These are phyloP conservation scores for Coregonus suidteri DNA, from an alignment of 2,797 vertebrate genomes.

Conservation along the genomic window DNA sequence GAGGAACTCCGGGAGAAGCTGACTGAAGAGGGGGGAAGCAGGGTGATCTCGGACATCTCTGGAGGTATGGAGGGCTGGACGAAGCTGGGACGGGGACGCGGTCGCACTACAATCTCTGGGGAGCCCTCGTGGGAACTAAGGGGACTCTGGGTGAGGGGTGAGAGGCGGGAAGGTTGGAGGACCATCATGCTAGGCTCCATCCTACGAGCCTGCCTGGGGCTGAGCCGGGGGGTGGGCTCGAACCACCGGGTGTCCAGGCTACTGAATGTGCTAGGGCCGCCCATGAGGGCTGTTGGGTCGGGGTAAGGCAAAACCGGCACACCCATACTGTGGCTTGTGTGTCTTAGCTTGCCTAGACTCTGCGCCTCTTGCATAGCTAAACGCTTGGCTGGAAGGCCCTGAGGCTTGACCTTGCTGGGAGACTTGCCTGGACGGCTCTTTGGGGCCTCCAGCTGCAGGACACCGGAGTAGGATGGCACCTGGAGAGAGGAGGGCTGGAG, in stretches of 20 bases:
- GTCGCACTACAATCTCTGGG: constrained; percentile 92
- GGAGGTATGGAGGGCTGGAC: constrained; percentile 82
- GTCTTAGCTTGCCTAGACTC: constrained; percentile 97
- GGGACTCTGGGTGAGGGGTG: constrained; percentile 97
- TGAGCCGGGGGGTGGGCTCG: constrained; percentile 91
- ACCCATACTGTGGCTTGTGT: constrained; percentile 95
- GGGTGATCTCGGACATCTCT: constrained; percentile 94
- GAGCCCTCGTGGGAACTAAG: constrained; percentile 93
- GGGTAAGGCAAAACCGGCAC: constrained; percentile 98
- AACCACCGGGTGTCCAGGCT: constrained; percentile 98
- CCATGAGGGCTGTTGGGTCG: constrained; percentile 89
- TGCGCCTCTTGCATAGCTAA: constrained; percentile 96
- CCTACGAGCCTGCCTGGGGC: constrained; percentile 91
- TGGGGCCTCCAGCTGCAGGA: constrained; percentile 90
- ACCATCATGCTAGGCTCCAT: constrained; percentile 96
- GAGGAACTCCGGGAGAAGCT: constrained; percentile 96
- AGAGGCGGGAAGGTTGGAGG: constrained; percentile 96
- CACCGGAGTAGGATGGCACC: constrained; percentile 91
- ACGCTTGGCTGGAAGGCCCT: constrained; percentile 89
- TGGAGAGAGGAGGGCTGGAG: constrained; percentile 78
- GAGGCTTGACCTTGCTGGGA: constrained; percentile 85
- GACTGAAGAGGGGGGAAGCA: constrained; percentile 92
- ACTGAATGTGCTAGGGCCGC: constrained; percentile 91
- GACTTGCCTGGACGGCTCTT: constrained; percentile 89
- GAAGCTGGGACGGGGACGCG: constrained; percentile 91